Conservation (phyloP, 92 coral and sea anemone genomes). For the Parazoanthus darwini region DNA sequence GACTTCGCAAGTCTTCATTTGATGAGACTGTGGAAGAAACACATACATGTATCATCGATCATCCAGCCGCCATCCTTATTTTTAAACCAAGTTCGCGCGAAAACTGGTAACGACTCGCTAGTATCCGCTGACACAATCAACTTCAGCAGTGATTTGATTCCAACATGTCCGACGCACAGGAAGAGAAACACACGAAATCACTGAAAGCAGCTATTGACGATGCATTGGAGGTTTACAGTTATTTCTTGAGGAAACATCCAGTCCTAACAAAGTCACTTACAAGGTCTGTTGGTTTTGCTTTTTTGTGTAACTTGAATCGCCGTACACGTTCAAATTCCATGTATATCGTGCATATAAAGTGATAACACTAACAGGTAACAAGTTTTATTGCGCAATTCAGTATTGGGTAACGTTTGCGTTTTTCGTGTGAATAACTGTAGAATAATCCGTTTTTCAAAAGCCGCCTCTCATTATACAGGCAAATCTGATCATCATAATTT, state of each 20-base stretch:
- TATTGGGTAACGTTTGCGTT: not conserved
- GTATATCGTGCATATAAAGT: no score
- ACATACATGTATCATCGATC: not conserved
- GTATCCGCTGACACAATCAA: not conserved
- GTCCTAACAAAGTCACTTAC: conserved; percentile 38
- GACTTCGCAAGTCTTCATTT: conserved; percentile 30
- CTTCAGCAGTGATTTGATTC: not conserved
- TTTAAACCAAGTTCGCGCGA: not conserved
- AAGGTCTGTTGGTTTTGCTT: not conserved
- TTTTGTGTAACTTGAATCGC: no score
- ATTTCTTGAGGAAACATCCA: conserved; percentile 37
- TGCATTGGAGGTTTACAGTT: conserved; percentile 37
- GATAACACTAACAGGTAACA: no score
- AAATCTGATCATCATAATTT: no score
- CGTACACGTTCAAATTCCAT: no score
- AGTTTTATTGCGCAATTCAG: not conserved
- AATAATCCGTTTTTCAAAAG: no score
- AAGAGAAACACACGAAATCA: not conserved
- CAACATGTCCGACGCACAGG: conserved; percentile 12
- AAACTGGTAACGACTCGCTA: conserved; percentile 12
- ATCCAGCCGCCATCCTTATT: not conserved
- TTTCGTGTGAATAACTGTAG: no score
- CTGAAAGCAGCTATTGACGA: conserved; percentile 30
- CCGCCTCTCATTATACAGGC: no score
- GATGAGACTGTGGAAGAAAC: not conserved